Evolutionary conservation across 2,888 invertebrate species (phyloP).

Genomic region (Lasioglossum villosulum): DNA sequence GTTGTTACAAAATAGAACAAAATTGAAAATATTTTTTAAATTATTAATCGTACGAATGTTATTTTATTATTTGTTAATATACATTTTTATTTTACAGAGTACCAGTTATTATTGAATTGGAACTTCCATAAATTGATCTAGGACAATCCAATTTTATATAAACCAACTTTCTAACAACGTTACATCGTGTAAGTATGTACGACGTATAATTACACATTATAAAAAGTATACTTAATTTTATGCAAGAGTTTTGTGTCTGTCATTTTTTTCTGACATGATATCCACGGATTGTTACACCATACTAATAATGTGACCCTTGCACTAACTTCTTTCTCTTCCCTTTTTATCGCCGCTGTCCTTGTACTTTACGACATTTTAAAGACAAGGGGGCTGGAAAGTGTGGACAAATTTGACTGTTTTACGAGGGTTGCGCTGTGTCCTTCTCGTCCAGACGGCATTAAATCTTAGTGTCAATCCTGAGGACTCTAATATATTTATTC

Average conservation of each 20-base stretch:
- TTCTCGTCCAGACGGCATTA: neutral
- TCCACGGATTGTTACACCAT: neutral
- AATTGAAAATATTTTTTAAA: too few relatives aligned
- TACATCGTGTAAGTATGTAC: too few relatives aligned
- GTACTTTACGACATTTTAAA: constrained; percentile 78
- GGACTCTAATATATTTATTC: neutral
- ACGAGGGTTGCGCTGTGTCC: constrained; percentile 63
- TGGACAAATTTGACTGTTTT: constrained; percentile 79
- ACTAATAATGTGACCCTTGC: constrained; percentile 26
- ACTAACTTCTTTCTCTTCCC: constrained; percentile 36
- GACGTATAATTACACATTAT: neutral
- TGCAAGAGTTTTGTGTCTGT: neutral
- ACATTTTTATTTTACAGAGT: too few relatives aligned
- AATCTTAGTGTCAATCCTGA: neutral
- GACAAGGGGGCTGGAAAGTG: constrained; percentile 68
- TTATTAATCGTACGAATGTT: too few relatives aligned
- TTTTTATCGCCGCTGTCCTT: constrained; percentile 38
- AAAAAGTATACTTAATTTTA: too few relatives aligned
- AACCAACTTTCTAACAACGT: too few relatives aligned
- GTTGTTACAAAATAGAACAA: too few relatives aligned
- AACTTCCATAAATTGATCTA: too few relatives aligned
- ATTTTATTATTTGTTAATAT: too few relatives aligned
- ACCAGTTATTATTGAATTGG: too few relatives aligned
- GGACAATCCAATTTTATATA: too few relatives aligned
- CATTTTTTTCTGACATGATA: neutral